Percentiles rank a stretch among this genome's conserved stretches.
phyloP scores from a whole-genome alignment of 2,113 vertebrate genomes.

The Tylochromis polylepis region DNA sequence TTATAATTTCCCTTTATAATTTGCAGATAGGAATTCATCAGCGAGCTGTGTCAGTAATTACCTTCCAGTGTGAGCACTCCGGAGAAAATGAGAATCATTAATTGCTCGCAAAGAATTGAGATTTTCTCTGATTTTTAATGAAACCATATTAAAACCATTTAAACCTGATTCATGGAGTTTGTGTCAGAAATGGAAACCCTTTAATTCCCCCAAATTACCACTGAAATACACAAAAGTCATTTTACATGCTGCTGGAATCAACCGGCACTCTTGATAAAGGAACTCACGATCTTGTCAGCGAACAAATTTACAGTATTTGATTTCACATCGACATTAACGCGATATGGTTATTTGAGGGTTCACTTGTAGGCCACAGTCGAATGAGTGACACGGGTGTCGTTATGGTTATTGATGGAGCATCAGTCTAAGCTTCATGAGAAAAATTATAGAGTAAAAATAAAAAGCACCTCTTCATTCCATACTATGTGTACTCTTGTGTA shows the following conservation, averaged over 20 bases:
- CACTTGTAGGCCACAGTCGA: not conserved
- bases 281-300: not conserved
- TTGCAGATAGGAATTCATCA: slow-evolving; percentile 12
- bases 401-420: not conserved
- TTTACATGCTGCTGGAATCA: not conserved
- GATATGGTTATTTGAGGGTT: not conserved
- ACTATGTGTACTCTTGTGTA: not conserved
- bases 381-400: not conserved
- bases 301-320: not conserved
- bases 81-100: not conserved
- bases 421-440: not conserved
- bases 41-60: not conserved
- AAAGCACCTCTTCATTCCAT: not conserved
- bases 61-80: not conserved
- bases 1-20: slow-evolving; percentile 34
- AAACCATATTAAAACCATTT: not conserved
- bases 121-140: not conserved
- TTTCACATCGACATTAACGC: not conserved
- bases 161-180: not conserved
- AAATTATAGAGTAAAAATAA: not conserved
- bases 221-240: not conserved
- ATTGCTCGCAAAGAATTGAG: not conserved
- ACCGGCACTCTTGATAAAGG: not conserved
- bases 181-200: not conserved
- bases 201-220: not conserved